Base-by-base conservation (phyloP, 2,888 invertebrate genomes). In the Exephanes ischioxanthus region DNA sequence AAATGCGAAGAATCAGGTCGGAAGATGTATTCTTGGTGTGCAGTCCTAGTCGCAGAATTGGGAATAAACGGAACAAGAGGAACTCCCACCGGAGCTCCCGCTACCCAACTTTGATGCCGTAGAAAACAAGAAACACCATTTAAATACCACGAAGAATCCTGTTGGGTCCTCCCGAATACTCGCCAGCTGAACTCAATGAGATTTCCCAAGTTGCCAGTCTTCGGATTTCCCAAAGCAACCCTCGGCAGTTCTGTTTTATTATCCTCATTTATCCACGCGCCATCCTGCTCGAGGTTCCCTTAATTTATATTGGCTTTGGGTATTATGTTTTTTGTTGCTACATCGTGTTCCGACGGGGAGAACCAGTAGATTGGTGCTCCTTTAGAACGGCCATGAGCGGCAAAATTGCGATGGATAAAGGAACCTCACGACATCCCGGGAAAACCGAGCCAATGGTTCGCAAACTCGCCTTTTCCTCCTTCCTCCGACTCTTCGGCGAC, bases 1-100 rank as follows among this genome's bases (percentile, higher is more conserved):
- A 19, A 55, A 14, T 30, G 33, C 30, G 37, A 53, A 58, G 37
- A 9, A 58, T 11, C 30, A 5, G 7, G 7, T 22, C 19, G 2
- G 19, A 41, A 58, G 41, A 72, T 72, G 55, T 58, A 72, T 72
- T 58, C 37, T 37, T 55, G 72, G n/a, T 22, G 14, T 22, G 71
- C 19, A 55, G 41, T 72, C 41, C 16, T 30, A 30, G 26, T 55
- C 19, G 14, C 72, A 16, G 7, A 58, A 37, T 72, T 55, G 16
- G 41, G 26, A 55, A 55, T 33, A 72, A 19, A 55, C 30, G 37
- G 55, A 58, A 55, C 16, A 33, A 33, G n/a, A 6, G 53, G 33
- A 55, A 22, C 9, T 22, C 55, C 22, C 19, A 55, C 22, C 55
- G 19, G 22, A 55, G 55, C 55, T 41, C 22, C 33, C 55, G 16